Base-by-base conservation (phyloP, 2,888 invertebrate species). In the Crematogaster levior region DNA sequence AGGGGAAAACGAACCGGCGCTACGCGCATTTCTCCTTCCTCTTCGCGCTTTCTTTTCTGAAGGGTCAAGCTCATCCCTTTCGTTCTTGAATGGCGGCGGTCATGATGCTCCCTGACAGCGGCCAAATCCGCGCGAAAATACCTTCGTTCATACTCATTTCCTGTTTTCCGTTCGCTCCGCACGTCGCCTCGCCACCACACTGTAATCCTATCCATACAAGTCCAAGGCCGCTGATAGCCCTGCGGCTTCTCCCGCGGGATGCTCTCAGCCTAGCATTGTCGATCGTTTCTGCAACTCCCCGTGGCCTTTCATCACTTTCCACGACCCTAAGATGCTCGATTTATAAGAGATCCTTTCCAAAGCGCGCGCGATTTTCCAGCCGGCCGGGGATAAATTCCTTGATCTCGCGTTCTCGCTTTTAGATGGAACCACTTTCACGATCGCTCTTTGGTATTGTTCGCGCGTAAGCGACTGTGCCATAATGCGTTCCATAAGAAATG, bases 51-150 rank as follows among this genome's bases (percentile, higher is more conserved):
- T 56, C 56, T 60, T 51, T 30, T 74, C 48, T 53, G 65, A 40
- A 70, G 66, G 88, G 84, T 88, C 85, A 83, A 84, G 65, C 37
- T 65, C 60, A 61, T 46, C 68, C 51, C 48, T 61, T 70, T 63
- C 51, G 46, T 43, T 40, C 75, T 34, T 53, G 73, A 81, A 80
- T 77, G 66, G 81, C 88, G 81, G 61, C 30, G 51, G 6, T 51
- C 73, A 34, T 51, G 84, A 88, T 79, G 89, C 85, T 85, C 81
- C 84, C 83, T 72, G 90, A 90, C 89, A 87, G 80, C 80, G 63
- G 34, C 61, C 73, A 90, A 87, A 89, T 89, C 89, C 89, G 85
- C 84, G 86, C 84, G 84, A 83, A 91, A 90, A 87, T 85, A 83
- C 85, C 84, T 83, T 46, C 86, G 85, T 88, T 85, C 86, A 77